A percentile compares a stretch with the other conserved stretches of the same genome.
Conservation (phyloP, 2,797 vertebrate species). For the Crocidura indochinensis region DNA sequence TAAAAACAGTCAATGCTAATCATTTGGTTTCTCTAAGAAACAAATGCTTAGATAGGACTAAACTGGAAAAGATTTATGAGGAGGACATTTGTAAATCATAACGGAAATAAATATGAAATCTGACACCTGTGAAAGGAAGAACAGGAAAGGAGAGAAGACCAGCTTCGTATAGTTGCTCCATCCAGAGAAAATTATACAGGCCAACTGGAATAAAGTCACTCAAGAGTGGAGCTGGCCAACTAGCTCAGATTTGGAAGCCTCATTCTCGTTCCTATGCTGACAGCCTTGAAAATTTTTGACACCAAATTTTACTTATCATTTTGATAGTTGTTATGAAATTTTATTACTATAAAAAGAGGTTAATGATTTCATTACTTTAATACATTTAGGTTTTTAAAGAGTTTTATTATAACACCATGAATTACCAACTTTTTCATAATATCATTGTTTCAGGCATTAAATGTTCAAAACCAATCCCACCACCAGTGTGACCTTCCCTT, state of each 20-base stretch:
- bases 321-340: neutral
- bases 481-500: no score
- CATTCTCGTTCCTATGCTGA: neutral
- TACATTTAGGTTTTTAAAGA: neutral
- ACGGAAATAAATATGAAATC: neutral
- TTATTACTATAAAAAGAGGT: slow-evolving; percentile 36
- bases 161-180: neutral
- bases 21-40: neutral
- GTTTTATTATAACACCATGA: no score
- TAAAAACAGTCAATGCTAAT: neutral
- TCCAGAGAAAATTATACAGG: neutral
- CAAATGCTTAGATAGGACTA: neutral
- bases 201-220: neutral
- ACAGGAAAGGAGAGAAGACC: neutral
- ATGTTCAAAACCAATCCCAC: no score
- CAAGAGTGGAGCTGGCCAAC: neutral
- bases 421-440: no score
- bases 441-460: no score
- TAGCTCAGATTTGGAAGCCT: neutral
- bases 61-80: slow-evolving; percentile 27
- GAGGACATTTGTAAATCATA: slow-evolving; percentile 12
- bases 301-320: slow-evolving; percentile 5
- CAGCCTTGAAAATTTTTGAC: no score
- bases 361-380: slow-evolving; percentile 42
- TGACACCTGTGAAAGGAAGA: neutral